phyloP scores from a whole-genome alignment of 2,113 vertebrate species.

The Brachypteracias leptosomus region DNA sequence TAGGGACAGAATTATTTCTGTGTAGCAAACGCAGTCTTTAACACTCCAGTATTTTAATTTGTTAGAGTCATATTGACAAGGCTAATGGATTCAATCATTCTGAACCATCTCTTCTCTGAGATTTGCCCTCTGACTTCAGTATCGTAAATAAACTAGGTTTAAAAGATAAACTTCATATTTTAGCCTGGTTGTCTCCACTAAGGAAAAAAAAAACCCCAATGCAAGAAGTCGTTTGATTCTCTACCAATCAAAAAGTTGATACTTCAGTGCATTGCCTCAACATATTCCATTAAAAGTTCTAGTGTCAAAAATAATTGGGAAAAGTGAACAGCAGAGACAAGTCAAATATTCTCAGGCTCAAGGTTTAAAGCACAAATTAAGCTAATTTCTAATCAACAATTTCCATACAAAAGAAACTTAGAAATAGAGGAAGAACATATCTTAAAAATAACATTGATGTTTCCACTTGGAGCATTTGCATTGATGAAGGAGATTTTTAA shows the following conservation, averaged over 20 bases:
- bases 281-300: not conserved
- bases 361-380: not conserved
- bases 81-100: not conserved
- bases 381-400: slow-evolving; percentile 17
- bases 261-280: not conserved
- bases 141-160: not conserved
- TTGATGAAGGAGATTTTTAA: slow-evolving; percentile 77
- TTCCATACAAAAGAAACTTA: not conserved
- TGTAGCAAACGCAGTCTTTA: not conserved
- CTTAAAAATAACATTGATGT: slow-evolving; percentile 78
- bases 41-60: not conserved
- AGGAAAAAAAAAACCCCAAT: not conserved
- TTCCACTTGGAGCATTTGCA: slow-evolving; percentile 57
- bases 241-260: not conserved
- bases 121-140: not conserved
- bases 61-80: not conserved
- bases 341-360: not conserved
- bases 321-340: not conserved
- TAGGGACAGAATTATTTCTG: not conserved
- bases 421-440: slow-evolving; percentile 40
- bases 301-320: not conserved
- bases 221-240: not conserved
- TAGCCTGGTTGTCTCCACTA: not conserved
- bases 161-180: not conserved
- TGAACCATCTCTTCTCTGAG: not conserved